phyloP scores from a whole-genome alignment of 2,888 invertebrate genomes.

The Proisotoma minuta region DNA sequence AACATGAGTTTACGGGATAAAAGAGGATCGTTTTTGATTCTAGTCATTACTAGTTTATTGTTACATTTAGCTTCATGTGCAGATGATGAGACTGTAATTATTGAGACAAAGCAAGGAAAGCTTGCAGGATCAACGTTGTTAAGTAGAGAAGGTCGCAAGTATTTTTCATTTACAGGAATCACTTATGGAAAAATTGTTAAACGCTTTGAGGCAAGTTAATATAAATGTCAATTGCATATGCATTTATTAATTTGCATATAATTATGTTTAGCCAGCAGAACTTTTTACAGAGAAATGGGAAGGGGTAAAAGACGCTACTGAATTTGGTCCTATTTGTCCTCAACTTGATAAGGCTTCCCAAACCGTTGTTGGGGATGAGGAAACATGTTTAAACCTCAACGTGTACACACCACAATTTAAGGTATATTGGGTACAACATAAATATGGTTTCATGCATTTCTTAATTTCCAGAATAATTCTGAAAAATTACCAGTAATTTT shows the following conservation, averaged over 20 bases:
- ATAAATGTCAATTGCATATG: background rate
- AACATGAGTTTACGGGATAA: no score
- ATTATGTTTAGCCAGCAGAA: slow-evolving; percentile 50
- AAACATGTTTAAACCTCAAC: slow-evolving; percentile 26
- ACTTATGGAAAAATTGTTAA: slow-evolving; percentile 25
- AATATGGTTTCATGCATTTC: no score
- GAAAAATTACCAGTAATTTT: slow-evolving; percentile 28
- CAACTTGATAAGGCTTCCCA: slow-evolving; percentile 17
- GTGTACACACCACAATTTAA: slow-evolving; percentile 25
- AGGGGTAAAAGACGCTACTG: slow-evolving; percentile 23
- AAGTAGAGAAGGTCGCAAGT: slow-evolving; percentile 20
- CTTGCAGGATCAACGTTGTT: slow-evolving; percentile 17
- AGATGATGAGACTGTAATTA: no score
- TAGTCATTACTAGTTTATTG: no score
- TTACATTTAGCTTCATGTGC: no score
- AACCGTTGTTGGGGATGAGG: slow-evolving; percentile 24
- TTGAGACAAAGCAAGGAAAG: slow-evolving; percentile 17
- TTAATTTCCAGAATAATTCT: background rate
- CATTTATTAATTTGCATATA: background rate
- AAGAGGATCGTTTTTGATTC: no score
- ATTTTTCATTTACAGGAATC: slow-evolving; percentile 26
- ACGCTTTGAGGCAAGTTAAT: slow-evolving; percentile 30
- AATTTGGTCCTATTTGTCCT: slow-evolving; percentile 30
- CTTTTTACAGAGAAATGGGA: slow-evolving; percentile 22
- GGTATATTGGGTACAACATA: no score